Percentiles rank a stretch among this genome's conserved stretches.
These are phyloP conservation scores for Mactromeris polynyma DNA, from an alignment of 2,888 invertebrate species.

Conservation along the genomic window DNA sequence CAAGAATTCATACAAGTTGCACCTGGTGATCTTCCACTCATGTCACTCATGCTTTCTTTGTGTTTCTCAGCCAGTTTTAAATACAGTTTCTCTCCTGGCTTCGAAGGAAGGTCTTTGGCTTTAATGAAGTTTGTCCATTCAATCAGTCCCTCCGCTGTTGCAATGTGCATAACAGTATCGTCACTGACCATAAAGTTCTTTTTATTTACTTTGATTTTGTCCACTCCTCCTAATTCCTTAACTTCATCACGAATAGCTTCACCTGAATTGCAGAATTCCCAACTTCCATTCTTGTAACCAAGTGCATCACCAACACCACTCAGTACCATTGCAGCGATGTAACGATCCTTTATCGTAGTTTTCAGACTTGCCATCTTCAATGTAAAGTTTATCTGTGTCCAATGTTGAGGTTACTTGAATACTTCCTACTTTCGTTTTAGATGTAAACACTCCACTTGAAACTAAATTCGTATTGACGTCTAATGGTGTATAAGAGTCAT, in stretches of 20 bases:
- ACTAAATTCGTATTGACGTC: neutral
- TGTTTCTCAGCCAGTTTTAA: constrained; percentile 74
- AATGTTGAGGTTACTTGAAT: neutral
- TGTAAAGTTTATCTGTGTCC: too few species aligned
- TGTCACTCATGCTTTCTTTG: constrained; percentile 80
- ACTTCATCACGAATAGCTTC: constrained; percentile 80
- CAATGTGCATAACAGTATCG: constrained; percentile 86
- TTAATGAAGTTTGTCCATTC: constrained; percentile 2
- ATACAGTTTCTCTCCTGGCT: constrained; percentile 69
- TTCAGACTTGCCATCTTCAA: neutral
- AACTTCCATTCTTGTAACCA: constrained; percentile 83
- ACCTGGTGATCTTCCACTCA: constrained; percentile 76
- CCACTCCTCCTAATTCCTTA: constrained; percentile 79
- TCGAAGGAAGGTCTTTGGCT: neutral
- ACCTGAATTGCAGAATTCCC: constrained; percentile 83
- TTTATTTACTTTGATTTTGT: constrained; percentile 73
- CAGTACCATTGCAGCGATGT: constrained; percentile 84
- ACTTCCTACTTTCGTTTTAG: neutral
- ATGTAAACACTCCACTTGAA: neutral
- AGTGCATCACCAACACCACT: constrained; percentile 86
- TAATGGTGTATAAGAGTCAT: neutral
- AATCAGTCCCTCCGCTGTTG: constrained; percentile 80
- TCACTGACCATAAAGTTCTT: constrained; percentile 84
- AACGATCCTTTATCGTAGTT: constrained; percentile 55
- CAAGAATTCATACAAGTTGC: constrained; percentile 52